phyloP scores from a whole-genome alignment of 2,113 vertebrate genomes.

The Trinectes maculatus region DNA sequence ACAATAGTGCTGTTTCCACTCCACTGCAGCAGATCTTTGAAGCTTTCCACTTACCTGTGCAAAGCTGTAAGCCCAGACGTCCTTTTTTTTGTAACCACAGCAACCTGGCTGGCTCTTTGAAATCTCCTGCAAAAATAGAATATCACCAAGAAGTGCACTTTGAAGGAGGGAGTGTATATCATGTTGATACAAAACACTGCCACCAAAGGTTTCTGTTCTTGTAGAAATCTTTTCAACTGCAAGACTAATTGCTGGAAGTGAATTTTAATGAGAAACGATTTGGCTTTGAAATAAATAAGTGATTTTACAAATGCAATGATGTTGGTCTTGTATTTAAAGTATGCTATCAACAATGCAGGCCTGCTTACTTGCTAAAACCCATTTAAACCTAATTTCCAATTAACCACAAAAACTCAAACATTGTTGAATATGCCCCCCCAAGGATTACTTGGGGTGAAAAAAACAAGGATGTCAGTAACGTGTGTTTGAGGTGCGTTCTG shows the following conservation, averaged over 20 bases:
- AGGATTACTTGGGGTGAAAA: too few relatives aligned
- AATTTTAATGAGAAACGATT: constrained; percentile 64
- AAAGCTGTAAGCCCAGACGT: constrained; percentile 59
- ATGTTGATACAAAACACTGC: constrained; percentile 51
- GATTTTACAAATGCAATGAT: constrained; percentile 10
- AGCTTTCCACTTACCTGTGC: constrained; percentile 69
- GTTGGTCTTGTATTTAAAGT: constrained; percentile 20
- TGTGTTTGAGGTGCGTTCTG: too few relatives aligned
- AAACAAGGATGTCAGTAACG: too few relatives aligned
- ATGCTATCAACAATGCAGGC: background rate
- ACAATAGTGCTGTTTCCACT: constrained; percentile 64
- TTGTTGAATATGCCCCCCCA: too few relatives aligned
- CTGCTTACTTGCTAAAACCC: constrained; percentile 7
- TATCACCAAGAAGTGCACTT: constrained; percentile 55
- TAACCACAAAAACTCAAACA: too few relatives aligned
- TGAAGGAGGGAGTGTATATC: constrained; percentile 58
- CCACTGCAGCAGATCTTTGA: constrained; percentile 65
- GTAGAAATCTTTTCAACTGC: constrained; percentile 45
- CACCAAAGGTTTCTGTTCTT: constrained; percentile 49
- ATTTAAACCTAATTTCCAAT: too few relatives aligned
- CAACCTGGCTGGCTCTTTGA: constrained; percentile 70
- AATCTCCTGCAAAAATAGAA: constrained; percentile 71
- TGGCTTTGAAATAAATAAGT: constrained; percentile 35
- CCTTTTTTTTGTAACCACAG: constrained; percentile 65
- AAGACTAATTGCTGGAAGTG: constrained; percentile 62